These are phyloP conservation scores for Hoplostethus atlanticus DNA, from an alignment of 2,797 vertebrate species.

Conservation along the genomic window DNA sequence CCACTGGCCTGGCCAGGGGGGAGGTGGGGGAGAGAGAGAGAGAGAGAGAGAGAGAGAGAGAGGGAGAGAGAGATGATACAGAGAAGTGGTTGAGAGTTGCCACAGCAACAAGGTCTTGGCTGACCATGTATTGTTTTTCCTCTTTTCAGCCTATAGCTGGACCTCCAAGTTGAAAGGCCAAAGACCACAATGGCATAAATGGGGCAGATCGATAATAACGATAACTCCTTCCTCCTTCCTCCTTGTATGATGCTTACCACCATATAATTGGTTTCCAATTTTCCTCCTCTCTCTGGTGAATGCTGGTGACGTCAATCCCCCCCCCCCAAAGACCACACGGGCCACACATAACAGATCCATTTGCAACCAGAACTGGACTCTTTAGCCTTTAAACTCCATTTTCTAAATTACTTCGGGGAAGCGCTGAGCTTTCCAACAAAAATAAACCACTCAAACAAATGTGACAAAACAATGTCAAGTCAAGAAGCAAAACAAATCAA, in stretches of 20 bases:
- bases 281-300: constrained; percentile 4
- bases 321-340: constrained; percentile 35
- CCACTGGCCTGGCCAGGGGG: neutral
- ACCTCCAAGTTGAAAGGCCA: neutral
- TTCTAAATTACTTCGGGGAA: constrained; percentile 38
- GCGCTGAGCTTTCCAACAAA: neutral
- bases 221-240: constrained; percentile 28
- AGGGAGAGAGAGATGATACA: neutral
- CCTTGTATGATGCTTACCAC: neutral
- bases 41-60: neutral
- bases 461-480: neutral
- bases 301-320: constrained; percentile 4
- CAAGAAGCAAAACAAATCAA: neutral
- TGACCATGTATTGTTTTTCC: constrained; percentile 9
- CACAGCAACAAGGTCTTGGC: constrained; percentile 12
- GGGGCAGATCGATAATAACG: constrained; percentile 23
- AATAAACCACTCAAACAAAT: neutral
- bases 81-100: constrained; percentile 16
- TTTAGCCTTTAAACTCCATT: constrained; percentile 5
- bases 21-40: neutral
- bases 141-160: neutral
- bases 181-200: constrained; percentile 18
- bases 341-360: constrained; percentile 4
- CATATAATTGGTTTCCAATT: neutral
- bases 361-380: constrained; percentile 40